Conservation (phyloP, 1,140 invertebrate species). For the Rhizoglyphus robini region DNA sequence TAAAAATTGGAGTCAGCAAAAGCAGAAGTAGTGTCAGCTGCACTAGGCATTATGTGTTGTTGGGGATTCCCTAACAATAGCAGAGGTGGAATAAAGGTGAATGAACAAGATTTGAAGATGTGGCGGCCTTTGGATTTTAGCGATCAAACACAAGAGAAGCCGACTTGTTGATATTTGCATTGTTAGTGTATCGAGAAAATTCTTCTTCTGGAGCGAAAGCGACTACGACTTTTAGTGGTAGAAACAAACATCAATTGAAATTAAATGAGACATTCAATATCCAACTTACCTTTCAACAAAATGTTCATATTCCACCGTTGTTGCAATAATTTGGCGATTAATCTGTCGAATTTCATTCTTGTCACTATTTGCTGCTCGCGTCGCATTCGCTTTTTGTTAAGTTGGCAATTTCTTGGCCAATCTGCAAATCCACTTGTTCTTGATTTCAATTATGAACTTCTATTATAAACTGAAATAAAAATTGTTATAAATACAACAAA, state of each 20-base stretch:
- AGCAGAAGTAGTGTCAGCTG: conserved; percentile 58
- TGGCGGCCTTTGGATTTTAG: not conserved
- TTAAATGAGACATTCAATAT: too few relatives aligned
- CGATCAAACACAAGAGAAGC: conserved; percentile 10
- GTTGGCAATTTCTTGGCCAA: too few relatives aligned
- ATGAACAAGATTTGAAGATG: conserved; percentile 26
- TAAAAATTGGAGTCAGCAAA: conserved; percentile 57
- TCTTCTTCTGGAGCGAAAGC: conserved; percentile 33
- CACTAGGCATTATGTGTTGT: conserved; percentile 34
- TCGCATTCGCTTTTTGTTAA: too few relatives aligned
- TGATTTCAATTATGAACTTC: too few relatives aligned
- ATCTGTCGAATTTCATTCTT: too few relatives aligned
- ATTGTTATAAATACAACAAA: too few relatives aligned
- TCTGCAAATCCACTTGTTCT: too few relatives aligned
- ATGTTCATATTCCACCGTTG: too few relatives aligned
- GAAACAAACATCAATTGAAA: conserved; percentile 19
- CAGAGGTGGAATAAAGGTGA: conserved; percentile 28
- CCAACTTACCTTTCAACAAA: too few relatives aligned
- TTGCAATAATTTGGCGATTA: too few relatives aligned
- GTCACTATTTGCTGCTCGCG: too few relatives aligned
- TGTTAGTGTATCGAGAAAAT: not conserved
- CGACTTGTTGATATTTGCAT: not conserved
- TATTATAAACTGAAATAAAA: too few relatives aligned
- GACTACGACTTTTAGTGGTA: conserved; percentile 33
- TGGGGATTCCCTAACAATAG: conserved; percentile 9